A percentile compares a stretch with the other conserved stretches of the same genome.
phyloP scores from a whole-genome alignment of 2,888 invertebrate species.

The Lasioglossum morio region DNA sequence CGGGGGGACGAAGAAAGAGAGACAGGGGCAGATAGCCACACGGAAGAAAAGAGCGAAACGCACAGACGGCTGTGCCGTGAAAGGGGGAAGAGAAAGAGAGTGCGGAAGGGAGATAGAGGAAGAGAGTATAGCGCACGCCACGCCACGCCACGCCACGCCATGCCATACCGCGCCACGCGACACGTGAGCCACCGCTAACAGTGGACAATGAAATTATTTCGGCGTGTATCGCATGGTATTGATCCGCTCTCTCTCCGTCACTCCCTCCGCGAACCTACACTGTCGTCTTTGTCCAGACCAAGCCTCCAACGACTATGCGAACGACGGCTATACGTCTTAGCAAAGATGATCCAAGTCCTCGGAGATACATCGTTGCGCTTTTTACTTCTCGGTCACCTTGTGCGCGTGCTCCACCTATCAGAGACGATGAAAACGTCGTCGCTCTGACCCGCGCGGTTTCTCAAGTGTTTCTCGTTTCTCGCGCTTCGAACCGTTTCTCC shows the following conservation, averaged over 20 bases:
- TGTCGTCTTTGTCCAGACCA: constrained; percentile 47
- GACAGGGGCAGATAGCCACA: constrained; percentile 32
- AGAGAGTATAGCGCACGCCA: constrained; percentile 64
- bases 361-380: constrained; percentile 32
- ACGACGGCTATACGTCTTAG: constrained; percentile 59
- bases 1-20: constrained; percentile 38
- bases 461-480: not conserved
- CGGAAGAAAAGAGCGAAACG: constrained; percentile 59
- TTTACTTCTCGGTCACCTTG: constrained; percentile 34
- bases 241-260: constrained; percentile 74
- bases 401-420: constrained; percentile 26
- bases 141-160: constrained; percentile 73
- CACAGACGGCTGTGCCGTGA: constrained; percentile 36
- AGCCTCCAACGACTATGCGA: constrained; percentile 55
- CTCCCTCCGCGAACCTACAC: constrained; percentile 39
- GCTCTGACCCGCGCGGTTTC: constrained; percentile 1
- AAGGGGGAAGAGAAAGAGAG: constrained; percentile 42
- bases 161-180: constrained; percentile 75
- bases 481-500: not conserved
- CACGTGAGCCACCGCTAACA: constrained; percentile 80
- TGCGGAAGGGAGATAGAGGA: constrained; percentile 12
- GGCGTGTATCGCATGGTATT: constrained; percentile 79
- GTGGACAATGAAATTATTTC: constrained; percentile 82
- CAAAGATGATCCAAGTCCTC: constrained; percentile 19
- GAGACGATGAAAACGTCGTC: not conserved